Evolutionary conservation across 2,797 vertebrate species (phyloP), one percentile per base, ranked within the genome.

Genomic region (Sebastes diploproa): DNA sequence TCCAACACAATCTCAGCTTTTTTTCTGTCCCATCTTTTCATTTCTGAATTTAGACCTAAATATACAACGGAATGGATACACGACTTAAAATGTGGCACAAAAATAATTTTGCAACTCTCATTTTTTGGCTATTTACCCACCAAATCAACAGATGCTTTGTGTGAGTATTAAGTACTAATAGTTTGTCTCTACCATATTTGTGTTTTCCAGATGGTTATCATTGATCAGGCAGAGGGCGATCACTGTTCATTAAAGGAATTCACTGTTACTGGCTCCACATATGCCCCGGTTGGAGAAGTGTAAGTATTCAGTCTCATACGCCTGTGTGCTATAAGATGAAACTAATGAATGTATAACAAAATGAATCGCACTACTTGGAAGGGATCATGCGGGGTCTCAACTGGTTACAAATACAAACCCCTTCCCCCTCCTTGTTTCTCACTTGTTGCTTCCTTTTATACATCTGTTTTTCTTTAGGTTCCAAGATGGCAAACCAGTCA

Each of bases 211-310:
- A 98, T 99, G 97, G 98, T 98, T 91, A 93, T 99, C 86, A 77
- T 99, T 73, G 97, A 99, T 92, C 95, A 91, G 88, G 93, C 96
- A 16, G 96, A 96, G 88, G 96, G 95, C 23, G 96, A 98, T 69
- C 93, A 91, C 80, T 99, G 98, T 88, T 96, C 95, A 60, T 94
- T 99, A 80, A 98, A 97, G 73, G 97, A 99, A 85, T 99, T 99
- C 90, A 97, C 96, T 16, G 93, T 99, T 65, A 97, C 97, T 25
- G 98, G 98, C 34, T 99, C 98, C 64, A 99, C 98, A 2, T 99
- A 99, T 0, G 98, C 98, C 46, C 98, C 98, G 7, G 93, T 97
- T 78, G 98, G 98, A 96, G 95, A 98, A 96, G 97, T 99, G 98
- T 99, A 94, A 98, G 98, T 95, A 82, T 88, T 75, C 6, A 20